These are phyloP conservation scores for Atlantisia rogersi DNA, from an alignment of 2,113 vertebrate species.

Conservation along the genomic window DNA sequence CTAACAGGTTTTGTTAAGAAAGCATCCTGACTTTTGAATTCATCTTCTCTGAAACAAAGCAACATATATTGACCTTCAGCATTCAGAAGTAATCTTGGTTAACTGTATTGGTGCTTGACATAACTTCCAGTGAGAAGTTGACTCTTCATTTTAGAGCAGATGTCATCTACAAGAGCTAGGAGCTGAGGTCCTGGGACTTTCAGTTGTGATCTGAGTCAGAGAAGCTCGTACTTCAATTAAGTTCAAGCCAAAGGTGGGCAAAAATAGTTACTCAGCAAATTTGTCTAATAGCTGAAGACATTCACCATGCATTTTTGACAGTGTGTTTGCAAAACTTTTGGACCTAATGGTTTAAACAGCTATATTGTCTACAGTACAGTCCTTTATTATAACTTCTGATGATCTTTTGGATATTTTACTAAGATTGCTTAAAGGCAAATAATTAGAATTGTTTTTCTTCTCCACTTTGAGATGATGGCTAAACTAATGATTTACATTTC, in stretches of 20 bases:
- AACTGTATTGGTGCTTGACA: background rate
- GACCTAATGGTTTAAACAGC: background rate
- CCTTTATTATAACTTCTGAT: background rate
- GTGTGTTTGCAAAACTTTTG: background rate
- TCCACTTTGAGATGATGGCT: background rate
- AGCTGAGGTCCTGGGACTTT: background rate
- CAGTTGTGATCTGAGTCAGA: background rate
- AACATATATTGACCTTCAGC: background rate
- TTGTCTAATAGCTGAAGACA: background rate
- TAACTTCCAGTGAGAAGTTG: background rate
- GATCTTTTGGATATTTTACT: background rate
- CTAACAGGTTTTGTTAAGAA: background rate
- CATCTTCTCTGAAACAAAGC: background rate
- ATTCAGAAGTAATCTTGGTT: background rate
- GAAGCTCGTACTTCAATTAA: background rate
- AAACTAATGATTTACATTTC: background rate
- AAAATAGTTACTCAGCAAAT: background rate
- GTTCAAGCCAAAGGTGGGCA: background rate
- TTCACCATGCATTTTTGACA: background rate
- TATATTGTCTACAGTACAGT: accelerated
- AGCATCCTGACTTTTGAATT: background rate
- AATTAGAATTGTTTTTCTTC: background rate
- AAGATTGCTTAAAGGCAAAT: background rate
- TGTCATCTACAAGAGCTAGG: background rate
- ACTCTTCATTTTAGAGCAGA: background rate